Evolutionary conservation across 2,888 invertebrate genomes (phyloP).

Genomic region (Diarsia brunnea): DNA sequence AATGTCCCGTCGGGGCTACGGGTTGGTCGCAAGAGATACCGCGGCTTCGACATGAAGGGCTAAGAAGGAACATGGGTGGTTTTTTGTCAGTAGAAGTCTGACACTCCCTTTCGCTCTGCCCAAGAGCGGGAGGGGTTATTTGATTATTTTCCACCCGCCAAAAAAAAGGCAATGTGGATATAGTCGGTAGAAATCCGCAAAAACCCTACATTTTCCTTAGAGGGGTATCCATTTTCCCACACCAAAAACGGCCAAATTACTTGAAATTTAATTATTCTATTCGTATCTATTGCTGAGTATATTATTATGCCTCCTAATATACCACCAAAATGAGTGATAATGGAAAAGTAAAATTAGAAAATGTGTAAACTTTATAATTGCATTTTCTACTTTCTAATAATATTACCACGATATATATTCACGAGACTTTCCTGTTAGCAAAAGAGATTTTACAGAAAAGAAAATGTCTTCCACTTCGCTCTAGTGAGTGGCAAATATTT

Average conservation of each 20-base stretch:
- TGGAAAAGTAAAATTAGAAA: neutral
- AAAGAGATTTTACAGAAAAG: conserved; percentile 39
- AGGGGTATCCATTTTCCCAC: neutral
- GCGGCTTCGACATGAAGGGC: no score
- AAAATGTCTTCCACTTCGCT: conserved; percentile 33
- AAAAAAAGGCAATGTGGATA: no score
- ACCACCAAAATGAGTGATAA: neutral
- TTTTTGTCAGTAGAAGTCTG: no score
- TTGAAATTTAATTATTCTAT: neutral
- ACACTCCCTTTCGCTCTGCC: no score
- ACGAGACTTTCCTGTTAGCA: conserved; percentile 22
- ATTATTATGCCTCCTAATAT: neutral
- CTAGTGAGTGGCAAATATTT: conserved; percentile 47
- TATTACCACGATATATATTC: neutral
- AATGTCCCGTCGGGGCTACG: no score
- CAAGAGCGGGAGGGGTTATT: no score
- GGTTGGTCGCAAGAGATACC: no score
- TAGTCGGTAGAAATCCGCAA: neutral
- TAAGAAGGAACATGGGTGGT: no score
- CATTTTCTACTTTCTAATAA: neutral
- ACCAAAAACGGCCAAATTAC: neutral
- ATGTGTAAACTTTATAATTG: neutral
- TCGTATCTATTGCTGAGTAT: neutral
- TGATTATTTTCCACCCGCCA: no score
- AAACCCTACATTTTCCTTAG: neutral